Conservation (phyloP, 2,113 vertebrate genomes). For the Chionodraco myersi region DNA sequence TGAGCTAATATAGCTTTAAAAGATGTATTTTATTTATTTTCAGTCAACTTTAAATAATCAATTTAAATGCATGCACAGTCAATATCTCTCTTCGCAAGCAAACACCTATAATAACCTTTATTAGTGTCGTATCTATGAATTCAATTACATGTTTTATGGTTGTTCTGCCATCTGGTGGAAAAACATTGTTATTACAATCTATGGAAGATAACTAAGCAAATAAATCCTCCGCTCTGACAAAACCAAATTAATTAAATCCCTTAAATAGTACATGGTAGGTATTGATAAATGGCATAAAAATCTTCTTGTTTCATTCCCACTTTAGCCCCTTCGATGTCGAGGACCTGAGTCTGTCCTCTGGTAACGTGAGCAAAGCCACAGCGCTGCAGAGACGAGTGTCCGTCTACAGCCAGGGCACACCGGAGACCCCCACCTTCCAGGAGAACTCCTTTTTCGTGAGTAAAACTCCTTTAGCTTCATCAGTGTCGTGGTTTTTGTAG, state of each 20-base stretch:
- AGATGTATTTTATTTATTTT: no score
- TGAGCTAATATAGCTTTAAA: background rate
- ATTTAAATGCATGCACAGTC: slow-evolving; percentile 20
- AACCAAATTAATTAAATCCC: background rate
- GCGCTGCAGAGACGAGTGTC: slow-evolving; percentile 95
- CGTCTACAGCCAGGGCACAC: slow-evolving; percentile 96
- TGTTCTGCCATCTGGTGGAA: slow-evolving; percentile 69
- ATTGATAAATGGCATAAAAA: background rate
- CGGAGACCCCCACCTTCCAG: slow-evolving; percentile 95
- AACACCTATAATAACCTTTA: background rate
- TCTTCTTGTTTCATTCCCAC: background rate
- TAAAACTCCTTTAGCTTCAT: slow-evolving; percentile 35
- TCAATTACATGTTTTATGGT: background rate
- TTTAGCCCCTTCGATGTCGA: slow-evolving; percentile 95
- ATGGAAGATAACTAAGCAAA: background rate
- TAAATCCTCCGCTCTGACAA: background rate
- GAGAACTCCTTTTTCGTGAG: slow-evolving; percentile 96
- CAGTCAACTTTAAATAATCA: background rate
- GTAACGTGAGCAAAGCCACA: slow-evolving; percentile 90
- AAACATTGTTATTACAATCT: slow-evolving; percentile 15
- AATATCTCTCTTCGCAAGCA: background rate
- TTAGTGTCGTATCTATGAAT: background rate
- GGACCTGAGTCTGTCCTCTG: slow-evolving; percentile 91
- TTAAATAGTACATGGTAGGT: background rate
- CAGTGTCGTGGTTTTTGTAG: background rate